phyloP scores from a whole-genome alignment of 2,113 vertebrate genomes.

The Anas platyrhynchos region DNA sequence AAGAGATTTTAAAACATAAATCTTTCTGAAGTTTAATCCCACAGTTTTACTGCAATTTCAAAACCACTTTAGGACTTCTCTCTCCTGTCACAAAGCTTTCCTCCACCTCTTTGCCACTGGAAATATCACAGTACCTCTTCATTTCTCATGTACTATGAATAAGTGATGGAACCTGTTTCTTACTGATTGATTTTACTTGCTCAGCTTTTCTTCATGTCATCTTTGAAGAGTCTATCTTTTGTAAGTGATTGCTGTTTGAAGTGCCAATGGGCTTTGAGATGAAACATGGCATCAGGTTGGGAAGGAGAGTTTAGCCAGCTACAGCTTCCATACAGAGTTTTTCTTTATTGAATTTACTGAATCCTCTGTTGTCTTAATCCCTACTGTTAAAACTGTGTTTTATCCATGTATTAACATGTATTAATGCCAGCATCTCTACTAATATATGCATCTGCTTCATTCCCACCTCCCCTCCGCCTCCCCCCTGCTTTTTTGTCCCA shows the following conservation, averaged over 20 bases:
- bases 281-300: not conserved
- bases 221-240: not conserved
- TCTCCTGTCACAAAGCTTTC: conserved; percentile 41
- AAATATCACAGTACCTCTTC: conserved; percentile 23
- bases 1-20: conserved; percentile 61
- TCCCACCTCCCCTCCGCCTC: too few relatives aligned
- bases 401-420: not conserved
- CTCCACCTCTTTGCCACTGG: conserved; percentile 32
- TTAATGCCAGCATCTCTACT: not conserved
- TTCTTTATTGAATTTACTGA: not conserved
- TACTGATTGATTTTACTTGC: conserved; percentile 26
- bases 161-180: conserved; percentile 24
- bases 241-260: not conserved
- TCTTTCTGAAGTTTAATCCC: conserved; percentile 61
- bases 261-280: not conserved
- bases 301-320: not conserved
- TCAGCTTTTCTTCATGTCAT: conserved; percentile 23
- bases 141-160: conserved; percentile 29
- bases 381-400: not conserved
- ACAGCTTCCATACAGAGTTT: not conserved
- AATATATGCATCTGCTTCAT: not conserved
- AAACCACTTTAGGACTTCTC: conserved; percentile 49
- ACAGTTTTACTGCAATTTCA: conserved; percentile 54
- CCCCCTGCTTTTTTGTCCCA: not conserved
- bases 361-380: not conserved